These are phyloP conservation scores for Gambusia holbrooki DNA, from an alignment of 2,113 vertebrate species.

Conservation along the genomic window DNA sequence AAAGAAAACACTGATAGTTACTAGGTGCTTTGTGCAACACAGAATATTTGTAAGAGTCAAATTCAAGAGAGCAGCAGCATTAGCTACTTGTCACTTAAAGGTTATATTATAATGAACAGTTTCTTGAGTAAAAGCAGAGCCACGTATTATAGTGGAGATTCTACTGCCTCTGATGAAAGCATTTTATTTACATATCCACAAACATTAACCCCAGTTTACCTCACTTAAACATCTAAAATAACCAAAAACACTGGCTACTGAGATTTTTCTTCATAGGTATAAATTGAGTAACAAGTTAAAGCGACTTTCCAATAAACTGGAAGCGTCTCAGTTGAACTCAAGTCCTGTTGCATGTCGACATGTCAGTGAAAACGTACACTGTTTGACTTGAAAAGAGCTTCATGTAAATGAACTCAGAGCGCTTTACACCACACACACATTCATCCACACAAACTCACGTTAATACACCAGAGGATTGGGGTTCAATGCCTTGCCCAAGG, in stretches of 20 bases:
- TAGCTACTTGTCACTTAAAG: neutral
- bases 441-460: too few relatives aligned
- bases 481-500: too few relatives aligned
- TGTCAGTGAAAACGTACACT: neutral
- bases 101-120: neutral
- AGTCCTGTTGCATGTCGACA: neutral
- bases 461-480: too few relatives aligned
- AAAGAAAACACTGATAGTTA: neutral
- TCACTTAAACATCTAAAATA: neutral
- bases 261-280: neutral
- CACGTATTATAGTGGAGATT: neutral
- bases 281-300: neutral
- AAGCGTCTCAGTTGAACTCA: neutral
- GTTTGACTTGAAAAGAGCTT: neutral
- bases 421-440: too few relatives aligned
- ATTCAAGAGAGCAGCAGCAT: neutral
- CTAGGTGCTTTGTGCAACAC: conserved; percentile 32
- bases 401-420: neutral
- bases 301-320: neutral
- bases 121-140: neutral
- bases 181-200: neutral
- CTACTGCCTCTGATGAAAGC: neutral
- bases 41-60: conserved; percentile 6
- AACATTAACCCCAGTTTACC: neutral
- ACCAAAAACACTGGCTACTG: neutral